Evolutionary conservation across 2,888 invertebrate genomes (phyloP).

Genomic region (Lypha dubia): DNA sequence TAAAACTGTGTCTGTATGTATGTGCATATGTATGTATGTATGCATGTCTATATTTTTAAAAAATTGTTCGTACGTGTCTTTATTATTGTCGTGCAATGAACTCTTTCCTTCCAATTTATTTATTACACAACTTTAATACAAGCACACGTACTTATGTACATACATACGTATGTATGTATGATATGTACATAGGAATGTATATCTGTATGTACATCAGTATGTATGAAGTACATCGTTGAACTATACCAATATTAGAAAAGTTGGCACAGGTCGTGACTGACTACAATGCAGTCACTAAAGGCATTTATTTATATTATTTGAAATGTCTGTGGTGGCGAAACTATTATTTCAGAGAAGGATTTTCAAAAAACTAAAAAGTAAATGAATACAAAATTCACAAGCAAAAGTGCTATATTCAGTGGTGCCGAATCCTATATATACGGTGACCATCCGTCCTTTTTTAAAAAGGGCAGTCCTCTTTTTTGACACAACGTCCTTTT

Average conservation of each 20-base stretch:
- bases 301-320: slow-evolving; percentile 60
- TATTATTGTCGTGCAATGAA: slow-evolving; percentile 66
- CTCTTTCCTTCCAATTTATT: slow-evolving; percentile 55
- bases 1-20: too few relatives aligned
- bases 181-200: too few relatives aligned
- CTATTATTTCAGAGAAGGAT: too few relatives aligned
- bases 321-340: slow-evolving; percentile 16
- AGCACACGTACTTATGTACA: slow-evolving; percentile 8
- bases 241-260: slow-evolving; percentile 75
- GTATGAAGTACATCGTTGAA: slow-evolving; percentile 72
- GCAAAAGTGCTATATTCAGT: too few relatives aligned
- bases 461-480: too few relatives aligned
- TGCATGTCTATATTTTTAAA: slow-evolving; percentile 1
- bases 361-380: not conserved
- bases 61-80: slow-evolving; percentile 33
- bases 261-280: slow-evolving; percentile 75
- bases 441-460: too few relatives aligned
- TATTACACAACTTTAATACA: slow-evolving; percentile 17
- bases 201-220: not conserved
- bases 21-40: too few relatives aligned
- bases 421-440: too few relatives aligned
- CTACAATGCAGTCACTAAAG: too few relatives aligned
- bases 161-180: slow-evolving; percentile 67
- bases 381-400: not conserved
- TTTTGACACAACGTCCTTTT: too few relatives aligned